phyloP scores from a whole-genome alignment of 1,140 invertebrate species.

The Agraylea sexmaculata region DNA sequence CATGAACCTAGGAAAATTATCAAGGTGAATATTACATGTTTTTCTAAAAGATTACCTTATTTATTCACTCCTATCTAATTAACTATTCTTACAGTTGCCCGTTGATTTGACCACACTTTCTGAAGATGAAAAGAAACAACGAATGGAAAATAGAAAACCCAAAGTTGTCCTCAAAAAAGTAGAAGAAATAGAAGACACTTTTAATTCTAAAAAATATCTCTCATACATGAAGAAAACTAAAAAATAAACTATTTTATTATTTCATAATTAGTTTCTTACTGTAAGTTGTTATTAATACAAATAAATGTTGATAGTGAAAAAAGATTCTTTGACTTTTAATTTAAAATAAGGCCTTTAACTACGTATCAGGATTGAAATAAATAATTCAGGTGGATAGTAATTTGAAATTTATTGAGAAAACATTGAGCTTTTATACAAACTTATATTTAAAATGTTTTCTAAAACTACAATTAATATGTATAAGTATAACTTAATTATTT shows the following conservation, averaged over 20 bases:
- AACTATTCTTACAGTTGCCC: conserved; percentile 53
- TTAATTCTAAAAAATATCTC: conserved; percentile 65
- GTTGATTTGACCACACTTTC: conserved; percentile 56
- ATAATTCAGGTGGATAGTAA: conserved; percentile 2
- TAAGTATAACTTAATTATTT: conserved; percentile 10
- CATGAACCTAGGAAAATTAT: conserved; percentile 75
- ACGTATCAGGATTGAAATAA: conserved; percentile 4
- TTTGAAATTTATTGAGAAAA: conserved; percentile 20
- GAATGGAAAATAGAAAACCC: conserved; percentile 57
- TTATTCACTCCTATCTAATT: conserved; percentile 12
- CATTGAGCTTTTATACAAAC: conserved; percentile 22
- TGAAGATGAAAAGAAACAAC: conserved; percentile 53
- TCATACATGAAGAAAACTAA: conserved; percentile 52
- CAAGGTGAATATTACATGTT: conserved; percentile 40
- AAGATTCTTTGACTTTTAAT: background rate
- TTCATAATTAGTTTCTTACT: conserved; percentile 1
- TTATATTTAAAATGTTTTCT: too few species aligned
- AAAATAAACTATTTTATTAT: conserved; percentile 4
- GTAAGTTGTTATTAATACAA: background rate
- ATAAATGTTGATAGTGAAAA: background rate
- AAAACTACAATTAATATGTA: too few species aligned
- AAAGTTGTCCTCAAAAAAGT: conserved; percentile 60
- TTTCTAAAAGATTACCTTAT: conserved; percentile 1
- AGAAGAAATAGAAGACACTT: conserved; percentile 66
- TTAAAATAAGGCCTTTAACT: background rate